Evolutionary conservation across 2,797 vertebrate species (phyloP).

Genomic region (Gallirallus australis): DNA sequence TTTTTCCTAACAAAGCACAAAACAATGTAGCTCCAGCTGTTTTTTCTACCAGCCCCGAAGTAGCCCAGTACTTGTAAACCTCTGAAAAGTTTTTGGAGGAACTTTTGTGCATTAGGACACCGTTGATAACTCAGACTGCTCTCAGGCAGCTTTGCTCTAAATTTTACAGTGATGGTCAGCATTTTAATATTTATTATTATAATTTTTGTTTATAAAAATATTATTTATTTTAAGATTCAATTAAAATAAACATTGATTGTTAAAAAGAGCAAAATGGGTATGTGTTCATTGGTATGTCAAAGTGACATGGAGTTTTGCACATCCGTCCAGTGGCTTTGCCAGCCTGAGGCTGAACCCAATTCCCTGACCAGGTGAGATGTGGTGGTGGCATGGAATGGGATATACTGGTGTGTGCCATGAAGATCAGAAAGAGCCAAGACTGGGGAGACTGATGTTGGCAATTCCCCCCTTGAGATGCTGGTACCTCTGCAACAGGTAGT

Average conservation of each 20-base stretch:
- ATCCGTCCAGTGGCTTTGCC: background rate
- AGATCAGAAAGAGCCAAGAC: background rate
- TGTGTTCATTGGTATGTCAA: background rate
- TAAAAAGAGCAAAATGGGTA: background rate
- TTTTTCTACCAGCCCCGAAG: background rate
- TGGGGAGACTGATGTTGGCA: background rate
- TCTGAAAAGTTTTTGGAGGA: background rate
- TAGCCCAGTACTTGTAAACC: background rate
- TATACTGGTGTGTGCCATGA: background rate
- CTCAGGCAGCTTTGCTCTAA: background rate
- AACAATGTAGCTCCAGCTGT: background rate
- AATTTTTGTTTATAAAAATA: no score
- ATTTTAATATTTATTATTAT: no score
- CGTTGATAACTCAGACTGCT: background rate
- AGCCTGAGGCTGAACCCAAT: background rate
- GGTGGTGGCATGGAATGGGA: background rate
- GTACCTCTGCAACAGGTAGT: background rate
- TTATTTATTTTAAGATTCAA: background rate
- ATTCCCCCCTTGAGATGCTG: background rate
- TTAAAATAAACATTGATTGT: fast-evolving
- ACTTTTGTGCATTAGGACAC: background rate
- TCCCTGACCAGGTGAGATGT: fast-evolving
- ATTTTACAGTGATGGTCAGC: background rate
- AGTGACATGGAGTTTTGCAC: background rate
- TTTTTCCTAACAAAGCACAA: background rate